phyloP scores from a whole-genome alignment of 2,113 vertebrate species.

The Numenius arquata region DNA sequence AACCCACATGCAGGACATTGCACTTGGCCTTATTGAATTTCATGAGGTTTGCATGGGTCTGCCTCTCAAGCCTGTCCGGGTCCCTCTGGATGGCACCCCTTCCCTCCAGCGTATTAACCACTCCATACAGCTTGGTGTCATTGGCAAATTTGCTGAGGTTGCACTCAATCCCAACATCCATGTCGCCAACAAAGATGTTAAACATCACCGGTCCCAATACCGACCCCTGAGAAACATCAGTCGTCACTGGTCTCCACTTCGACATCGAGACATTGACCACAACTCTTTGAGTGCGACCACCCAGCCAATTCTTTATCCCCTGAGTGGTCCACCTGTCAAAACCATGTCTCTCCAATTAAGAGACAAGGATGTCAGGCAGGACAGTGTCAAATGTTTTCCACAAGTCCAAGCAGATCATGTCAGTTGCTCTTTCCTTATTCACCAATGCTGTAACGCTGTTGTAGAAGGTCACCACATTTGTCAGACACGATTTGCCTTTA shows the following conservation, averaged over 20 bases:
- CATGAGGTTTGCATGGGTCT: background rate
- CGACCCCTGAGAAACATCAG: background rate
- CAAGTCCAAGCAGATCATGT: background rate
- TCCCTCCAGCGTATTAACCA: background rate
- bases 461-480: background rate
- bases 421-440: background rate
- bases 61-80: background rate
- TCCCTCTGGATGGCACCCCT: background rate
- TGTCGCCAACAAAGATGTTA: background rate
- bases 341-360: background rate
- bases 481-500: background rate
- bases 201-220: background rate
- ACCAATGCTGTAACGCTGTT: background rate
- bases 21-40: background rate
- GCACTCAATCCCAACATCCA: background rate
- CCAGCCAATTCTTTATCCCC: background rate
- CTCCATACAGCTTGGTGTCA: background rate
- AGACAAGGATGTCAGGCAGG: background rate
- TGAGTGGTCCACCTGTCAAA: background rate
- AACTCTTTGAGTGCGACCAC: background rate
- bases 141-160: background rate
- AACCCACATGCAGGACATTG: background rate
- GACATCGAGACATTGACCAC: background rate
- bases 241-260: background rate
- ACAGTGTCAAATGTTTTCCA: background rate